phyloP scores from a whole-genome alignment of 2,113 vertebrate species.

The Hyperoodon ampullatus region DNA sequence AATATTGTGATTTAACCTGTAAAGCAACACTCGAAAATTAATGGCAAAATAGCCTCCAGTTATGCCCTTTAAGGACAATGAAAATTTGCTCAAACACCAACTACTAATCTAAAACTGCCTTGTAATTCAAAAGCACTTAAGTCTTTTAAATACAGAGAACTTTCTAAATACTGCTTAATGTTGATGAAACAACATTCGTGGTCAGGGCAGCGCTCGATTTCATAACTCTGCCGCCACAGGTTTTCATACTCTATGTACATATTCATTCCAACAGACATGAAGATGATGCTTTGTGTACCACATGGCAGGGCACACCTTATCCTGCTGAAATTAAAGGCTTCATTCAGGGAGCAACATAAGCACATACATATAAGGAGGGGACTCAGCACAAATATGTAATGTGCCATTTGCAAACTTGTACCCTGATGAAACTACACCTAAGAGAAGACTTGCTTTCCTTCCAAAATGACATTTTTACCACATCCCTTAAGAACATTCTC shows the following conservation, averaged over 20 bases:
- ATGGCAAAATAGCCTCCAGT: not conserved
- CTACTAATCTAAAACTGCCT: not conserved
- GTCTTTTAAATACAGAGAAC: not conserved
- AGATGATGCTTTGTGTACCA: not conserved
- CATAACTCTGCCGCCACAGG: not conserved
- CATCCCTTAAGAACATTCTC: not conserved
- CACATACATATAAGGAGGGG: not conserved
- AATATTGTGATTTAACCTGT: not conserved
- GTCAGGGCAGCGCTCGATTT: not conserved
- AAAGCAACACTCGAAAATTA: not conserved
- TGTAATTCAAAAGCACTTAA: conserved; percentile 25
- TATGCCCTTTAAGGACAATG: not conserved
- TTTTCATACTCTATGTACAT: not conserved
- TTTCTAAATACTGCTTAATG: not conserved
- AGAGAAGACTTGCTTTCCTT: not conserved
- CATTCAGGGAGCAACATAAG: not conserved
- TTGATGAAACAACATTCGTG: not conserved
- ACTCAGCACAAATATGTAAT: not conserved
- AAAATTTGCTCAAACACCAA: conserved; percentile 8
- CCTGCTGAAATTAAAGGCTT: not conserved
- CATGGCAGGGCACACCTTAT: not conserved
- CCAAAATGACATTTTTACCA: not conserved
- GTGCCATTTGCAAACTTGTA: not conserved
- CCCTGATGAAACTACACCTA: not conserved
- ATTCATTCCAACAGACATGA: not conserved